Evolutionary conservation across 2,888 invertebrate genomes (phyloP).

Genomic region (Microchrysa polita): DNA sequence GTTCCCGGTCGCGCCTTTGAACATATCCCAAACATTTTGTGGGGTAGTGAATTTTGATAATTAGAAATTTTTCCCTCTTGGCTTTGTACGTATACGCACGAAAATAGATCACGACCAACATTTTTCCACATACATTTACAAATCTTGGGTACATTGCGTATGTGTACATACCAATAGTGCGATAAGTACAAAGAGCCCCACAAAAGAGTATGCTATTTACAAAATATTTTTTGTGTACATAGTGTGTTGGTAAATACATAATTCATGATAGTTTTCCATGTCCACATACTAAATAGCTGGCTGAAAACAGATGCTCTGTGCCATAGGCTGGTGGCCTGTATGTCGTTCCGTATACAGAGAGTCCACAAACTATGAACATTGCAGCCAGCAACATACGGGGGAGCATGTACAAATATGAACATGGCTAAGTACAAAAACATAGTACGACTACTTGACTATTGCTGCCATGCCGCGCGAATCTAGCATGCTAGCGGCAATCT

Average conservation of each 20-base stretch:
- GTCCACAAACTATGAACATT: no score
- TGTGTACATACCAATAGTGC: not conserved
- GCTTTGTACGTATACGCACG: not conserved
- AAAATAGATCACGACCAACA: constrained; percentile 33
- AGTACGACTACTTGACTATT: no score
- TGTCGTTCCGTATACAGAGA: no score
- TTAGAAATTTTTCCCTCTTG: not conserved
- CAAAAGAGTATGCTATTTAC: no score
- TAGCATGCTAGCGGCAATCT: constrained; percentile 24
- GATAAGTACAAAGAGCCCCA: not conserved
- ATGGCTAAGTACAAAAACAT: no score
- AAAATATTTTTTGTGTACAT: not conserved
- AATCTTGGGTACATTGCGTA: not conserved
- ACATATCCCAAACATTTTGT: constrained; percentile 1
- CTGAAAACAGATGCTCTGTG: no score
- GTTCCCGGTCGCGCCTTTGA: not conserved
- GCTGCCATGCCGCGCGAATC: constrained; percentile 3
- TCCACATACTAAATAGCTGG: not conserved
- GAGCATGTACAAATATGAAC: not conserved
- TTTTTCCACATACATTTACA: constrained; percentile 10
- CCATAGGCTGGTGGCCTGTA: no score
- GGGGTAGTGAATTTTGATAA: constrained; percentile 8
- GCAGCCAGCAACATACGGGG: constrained; percentile 19
- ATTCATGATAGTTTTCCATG: constrained; percentile 16
- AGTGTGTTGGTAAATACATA: not conserved